Conservation (phyloP, 2,888 invertebrate species). For the Sinhomidia bicolor region DNA sequence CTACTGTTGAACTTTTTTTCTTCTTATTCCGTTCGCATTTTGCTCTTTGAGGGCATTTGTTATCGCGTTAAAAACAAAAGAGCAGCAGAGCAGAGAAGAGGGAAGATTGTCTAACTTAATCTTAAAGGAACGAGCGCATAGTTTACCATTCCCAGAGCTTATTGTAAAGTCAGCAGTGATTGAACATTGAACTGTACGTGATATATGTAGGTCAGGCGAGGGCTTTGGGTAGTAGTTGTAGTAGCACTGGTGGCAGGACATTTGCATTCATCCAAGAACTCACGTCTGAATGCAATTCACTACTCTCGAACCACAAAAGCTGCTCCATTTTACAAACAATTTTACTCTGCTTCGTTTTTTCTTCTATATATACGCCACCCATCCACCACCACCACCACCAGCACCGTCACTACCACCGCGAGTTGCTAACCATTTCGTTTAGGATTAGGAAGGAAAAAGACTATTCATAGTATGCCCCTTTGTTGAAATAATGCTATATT, state of each 20-base stretch:
- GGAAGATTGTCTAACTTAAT: conserved; percentile 34
- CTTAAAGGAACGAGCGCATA: neutral
- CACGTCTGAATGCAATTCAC: conserved; percentile 54
- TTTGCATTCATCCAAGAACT: conserved; percentile 51
- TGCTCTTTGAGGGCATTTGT: neutral
- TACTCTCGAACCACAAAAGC: conserved; percentile 41
- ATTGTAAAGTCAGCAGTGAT: conserved; percentile 55
- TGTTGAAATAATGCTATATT: neutral
- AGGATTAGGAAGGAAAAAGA: conserved; percentile 37
- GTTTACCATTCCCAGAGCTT: conserved; percentile 38
- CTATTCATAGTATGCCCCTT: neutral
- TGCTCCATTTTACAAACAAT: conserved; percentile 55
- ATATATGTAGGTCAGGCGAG: conserved; percentile 56
- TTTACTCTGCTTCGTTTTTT: conserved; percentile 47
- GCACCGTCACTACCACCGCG: neutral
- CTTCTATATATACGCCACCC: neutral
- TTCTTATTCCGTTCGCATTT: neutral
- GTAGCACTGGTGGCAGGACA: conserved; percentile 21
- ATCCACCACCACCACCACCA: neutral
- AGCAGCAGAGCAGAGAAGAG: neutral
- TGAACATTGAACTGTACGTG: conserved; percentile 44
- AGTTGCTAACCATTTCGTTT: conserved; percentile 3
- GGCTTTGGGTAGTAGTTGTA: conserved; percentile 40
- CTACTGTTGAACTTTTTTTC: neutral
- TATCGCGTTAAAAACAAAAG: conserved; percentile 33